Evolutionary conservation across 2,888 invertebrate genomes (phyloP), one percentile per base, ranked within the genome.

Genomic region (Neoascia interrupta): DNA sequence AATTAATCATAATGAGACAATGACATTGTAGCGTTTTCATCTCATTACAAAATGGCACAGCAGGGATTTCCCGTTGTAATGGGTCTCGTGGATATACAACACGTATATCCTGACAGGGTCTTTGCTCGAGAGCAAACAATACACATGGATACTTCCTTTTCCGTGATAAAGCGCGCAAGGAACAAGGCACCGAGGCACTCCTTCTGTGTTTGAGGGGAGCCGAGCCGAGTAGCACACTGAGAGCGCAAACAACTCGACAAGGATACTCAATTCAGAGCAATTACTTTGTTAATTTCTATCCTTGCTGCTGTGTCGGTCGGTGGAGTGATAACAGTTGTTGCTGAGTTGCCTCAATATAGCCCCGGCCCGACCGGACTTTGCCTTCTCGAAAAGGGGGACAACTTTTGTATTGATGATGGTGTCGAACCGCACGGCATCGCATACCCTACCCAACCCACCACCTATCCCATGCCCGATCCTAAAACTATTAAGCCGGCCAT

Each of bases 1-100:
- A 76, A 76, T 76, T 76, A 76, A 76, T 72, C 76, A 76, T 76
- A 76, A 66, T 54, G 64, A 60, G 72, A 64, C 60, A 64, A 64
- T 72, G 76, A 76, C 64, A 72, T 70, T 72, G 70, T 70, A 72
- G 36, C 70, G 64, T 47, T 53, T 72, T 68, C 69, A 53, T 76
- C 72, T 72, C 64, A 69, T 69, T 63, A 75, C 68, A 69, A 69
- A 69, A 74, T 41, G 49, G 61, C 41, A 68, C 47, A 26, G 69
- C 49, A 58, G 61, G 61, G 61, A 69, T 61, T 54, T 68, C 16
- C 39, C 31, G n/a, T n/a, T n/a, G n/a, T n/a, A n/a, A n/a, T n/a
- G n/a, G n/a, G n/a, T n/a, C n/a, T n/a, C n/a, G n/a, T n/a, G n/a
- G n/a, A n/a, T n/a, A n/a, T n/a, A n/a, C n/a, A n/a, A n/a, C n/a